phyloP scores from a whole-genome alignment of 64 coral and sea anemone genomes.

The Montipora foliosa region DNA sequence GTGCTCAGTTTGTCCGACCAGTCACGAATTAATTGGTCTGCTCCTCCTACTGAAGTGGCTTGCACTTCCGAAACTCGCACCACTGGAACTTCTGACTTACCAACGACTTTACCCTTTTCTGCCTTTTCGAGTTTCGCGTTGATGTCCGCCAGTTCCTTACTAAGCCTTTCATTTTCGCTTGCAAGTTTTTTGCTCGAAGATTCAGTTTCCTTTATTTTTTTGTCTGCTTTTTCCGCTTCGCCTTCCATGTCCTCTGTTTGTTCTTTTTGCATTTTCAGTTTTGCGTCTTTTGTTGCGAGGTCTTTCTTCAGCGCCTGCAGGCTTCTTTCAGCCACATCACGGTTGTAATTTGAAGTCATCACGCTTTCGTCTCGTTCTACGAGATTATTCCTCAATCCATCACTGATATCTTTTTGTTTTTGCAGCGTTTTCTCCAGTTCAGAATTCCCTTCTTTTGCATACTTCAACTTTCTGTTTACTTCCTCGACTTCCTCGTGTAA shows the following conservation, averaged over 20 bases:
- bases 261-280: slow-evolving; percentile 74
- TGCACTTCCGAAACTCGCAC: slow-evolving; percentile 27
- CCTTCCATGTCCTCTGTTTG: slow-evolving; percentile 76
- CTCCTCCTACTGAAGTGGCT: not conserved
- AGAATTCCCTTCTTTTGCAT: slow-evolving; percentile 58
- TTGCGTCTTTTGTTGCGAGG: slow-evolving; percentile 68
- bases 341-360: slow-evolving; percentile 71
- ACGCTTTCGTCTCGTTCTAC: slow-evolving; percentile 70
- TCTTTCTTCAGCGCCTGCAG: slow-evolving; percentile 82
- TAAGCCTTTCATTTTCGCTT: slow-evolving; percentile 79
- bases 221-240: slow-evolving; percentile 62
- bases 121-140: slow-evolving; percentile 63
- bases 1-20: slow-evolving; percentile 87
- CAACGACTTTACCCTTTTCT: slow-evolving; percentile 13
- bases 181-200: slow-evolving; percentile 59
- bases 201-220: slow-evolving; percentile 81
- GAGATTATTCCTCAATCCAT: slow-evolving; percentile 76
- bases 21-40: slow-evolving; percentile 70
- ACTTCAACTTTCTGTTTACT: slow-evolving; percentile 69
- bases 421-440: slow-evolving; percentile 85
- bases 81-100: slow-evolving; percentile 46
- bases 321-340: slow-evolving; percentile 69
- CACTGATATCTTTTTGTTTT: slow-evolving; percentile 78
- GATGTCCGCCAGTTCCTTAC: slow-evolving; percentile 69
- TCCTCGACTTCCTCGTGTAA: slow-evolving; percentile 77